A percentile compares a stretch with the other conserved stretches of the same genome.
Evolutionary conservation across 2,797 vertebrate species (phyloP).

Genomic region (Melopsittacus undulatus): DNA sequence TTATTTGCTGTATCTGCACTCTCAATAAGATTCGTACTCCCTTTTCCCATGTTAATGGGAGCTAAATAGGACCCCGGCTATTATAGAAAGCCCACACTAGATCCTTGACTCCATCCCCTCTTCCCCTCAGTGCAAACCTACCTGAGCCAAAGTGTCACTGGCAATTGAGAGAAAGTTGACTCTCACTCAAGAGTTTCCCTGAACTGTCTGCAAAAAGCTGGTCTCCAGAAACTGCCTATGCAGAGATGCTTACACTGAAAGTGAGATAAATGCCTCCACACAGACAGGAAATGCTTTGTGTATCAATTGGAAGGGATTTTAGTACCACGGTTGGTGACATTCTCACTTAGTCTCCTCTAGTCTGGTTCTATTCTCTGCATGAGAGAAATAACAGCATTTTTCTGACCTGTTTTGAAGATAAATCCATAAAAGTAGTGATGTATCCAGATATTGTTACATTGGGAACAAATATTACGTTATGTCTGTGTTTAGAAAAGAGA

Average conservation of each 20-base stretch:
- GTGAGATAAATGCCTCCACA: neutral
- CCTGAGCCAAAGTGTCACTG: neutral
- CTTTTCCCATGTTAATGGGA: neutral
- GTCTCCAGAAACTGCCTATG: neutral
- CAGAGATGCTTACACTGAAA: neutral
- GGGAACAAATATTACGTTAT: neutral
- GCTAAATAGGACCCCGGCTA: neutral
- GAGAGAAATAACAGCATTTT: neutral
- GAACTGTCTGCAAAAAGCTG: neutral
- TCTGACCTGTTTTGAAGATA: neutral
- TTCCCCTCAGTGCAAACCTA: neutral
- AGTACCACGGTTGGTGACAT: neutral
- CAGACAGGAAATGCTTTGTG: neutral
- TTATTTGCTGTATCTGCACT: neutral
- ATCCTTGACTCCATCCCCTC: neutral
- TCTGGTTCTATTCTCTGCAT: neutral
- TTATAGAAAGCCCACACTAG: neutral
- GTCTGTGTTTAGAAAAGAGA: neutral
- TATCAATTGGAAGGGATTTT: neutral
- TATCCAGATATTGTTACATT: neutral
- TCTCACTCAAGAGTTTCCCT: neutral
- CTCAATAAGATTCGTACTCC: neutral
- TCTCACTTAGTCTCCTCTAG: neutral
- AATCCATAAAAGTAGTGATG: neutral
- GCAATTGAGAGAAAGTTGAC: neutral